Percentiles rank a stretch among this genome's conserved stretches.
These are phyloP conservation scores for Volucella inanis DNA, from an alignment of 2,888 invertebrate species.

Conservation along the genomic window DNA sequence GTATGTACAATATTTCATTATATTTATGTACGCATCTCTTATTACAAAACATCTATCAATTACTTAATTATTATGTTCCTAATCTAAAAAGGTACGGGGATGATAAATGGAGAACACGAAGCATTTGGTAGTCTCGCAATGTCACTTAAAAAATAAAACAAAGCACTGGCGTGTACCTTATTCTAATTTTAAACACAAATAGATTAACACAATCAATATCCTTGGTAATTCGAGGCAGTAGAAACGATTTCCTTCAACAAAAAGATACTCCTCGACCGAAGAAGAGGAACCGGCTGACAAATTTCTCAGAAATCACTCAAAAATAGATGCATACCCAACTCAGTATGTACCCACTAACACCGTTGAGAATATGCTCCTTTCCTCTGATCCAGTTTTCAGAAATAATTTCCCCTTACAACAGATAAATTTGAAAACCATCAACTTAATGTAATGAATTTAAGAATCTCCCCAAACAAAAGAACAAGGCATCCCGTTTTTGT, in stretches of 20 bases:
- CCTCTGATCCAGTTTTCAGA: conserved; percentile 6
- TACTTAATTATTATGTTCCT: too few relatives aligned
- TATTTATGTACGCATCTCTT: too few relatives aligned
- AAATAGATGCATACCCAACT: conserved; percentile 12
- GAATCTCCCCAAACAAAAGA: conserved; percentile 1
- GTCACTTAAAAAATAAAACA: conserved; percentile 7
- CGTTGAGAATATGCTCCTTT: neutral
- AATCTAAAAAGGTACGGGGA: neutral
- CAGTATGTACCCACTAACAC: neutral
- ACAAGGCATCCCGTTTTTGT: neutral
- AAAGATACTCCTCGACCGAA: neutral
- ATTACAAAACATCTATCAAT: too few relatives aligned
- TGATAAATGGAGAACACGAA: conserved; percentile 17
- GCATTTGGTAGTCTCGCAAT: neutral
- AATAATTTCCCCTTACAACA: conserved; percentile 23
- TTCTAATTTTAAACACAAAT: conserved; percentile 10
- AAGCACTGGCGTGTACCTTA: conserved; percentile 14
- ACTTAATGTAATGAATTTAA: conserved; percentile 40
- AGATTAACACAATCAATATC: conserved; percentile 1
- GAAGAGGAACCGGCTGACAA: neutral
- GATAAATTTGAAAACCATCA: conserved; percentile 45
- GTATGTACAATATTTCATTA: too few relatives aligned
- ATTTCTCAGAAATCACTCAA: conserved; percentile 10
- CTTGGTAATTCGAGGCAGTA: neutral
- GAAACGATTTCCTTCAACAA: conserved; percentile 3